Evolutionary conservation across 2,113 vertebrate genomes (phyloP), one percentile per base, ranked within the genome.

Genomic region (Tenrec ecaudatus): DNA sequence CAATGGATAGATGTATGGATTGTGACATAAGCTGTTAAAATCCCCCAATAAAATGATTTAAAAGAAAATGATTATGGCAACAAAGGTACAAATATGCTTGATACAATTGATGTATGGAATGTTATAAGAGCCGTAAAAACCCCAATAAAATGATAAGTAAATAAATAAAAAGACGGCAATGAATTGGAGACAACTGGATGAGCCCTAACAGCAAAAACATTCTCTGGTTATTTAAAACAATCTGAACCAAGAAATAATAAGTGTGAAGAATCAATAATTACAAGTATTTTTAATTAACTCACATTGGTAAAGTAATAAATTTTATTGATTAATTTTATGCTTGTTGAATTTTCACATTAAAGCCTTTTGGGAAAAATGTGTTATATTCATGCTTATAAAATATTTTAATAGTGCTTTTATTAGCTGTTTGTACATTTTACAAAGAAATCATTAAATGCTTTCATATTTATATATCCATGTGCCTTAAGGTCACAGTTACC

Each of bases 331-430:
- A 69, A n/a, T 57, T 75, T 29, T 80, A 77, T 22, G 38, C 33
- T 92, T 93, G 36, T 29, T 90, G 73, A 87, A 66, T 86, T 90
- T 83, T 69, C 31, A 77, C 16, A 82, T 58, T 92, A 71, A 88
- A 90, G 68, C 14, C n/a, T 83, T 90, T 85, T 22, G 80, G 36
- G 20, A 66, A 58, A 93, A 62, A 53, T 93, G 12, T 77, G 93
- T 89, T 73, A 47, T 81, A 9, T 53, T 86, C 25, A 62, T 82
- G 16, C 25, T 79, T 73, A 62, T 82, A 68, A 79, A 82, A 77
- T 12, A 58, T 66, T 66, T 88, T 57, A 58, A 25, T 53, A 71
- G 43, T 43, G 14, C 87, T 69, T 89, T 29, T 17, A 16, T 60
- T 93, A 20, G 15, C 57, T 89, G 2, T 75, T 85, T 58, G 22